A percentile compares a stretch with the other conserved stretches of the same genome.
Conservation (phyloP, 2,113 vertebrate species). For the Hiodon alosoides region DNA sequence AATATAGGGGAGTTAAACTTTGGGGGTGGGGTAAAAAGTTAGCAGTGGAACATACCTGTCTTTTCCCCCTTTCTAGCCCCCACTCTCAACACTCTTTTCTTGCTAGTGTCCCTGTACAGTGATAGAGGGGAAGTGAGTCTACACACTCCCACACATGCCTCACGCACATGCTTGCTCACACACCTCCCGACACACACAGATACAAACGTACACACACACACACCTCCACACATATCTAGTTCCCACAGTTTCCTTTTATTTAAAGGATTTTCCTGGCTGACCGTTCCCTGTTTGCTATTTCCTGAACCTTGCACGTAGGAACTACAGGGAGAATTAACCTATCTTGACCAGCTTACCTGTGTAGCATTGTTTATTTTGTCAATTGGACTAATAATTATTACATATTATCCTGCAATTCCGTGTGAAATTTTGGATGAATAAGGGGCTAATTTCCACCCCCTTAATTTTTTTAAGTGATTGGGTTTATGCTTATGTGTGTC, state of each 20-base stretch:
- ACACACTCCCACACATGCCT: neutral
- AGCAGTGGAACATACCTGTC: neutral
- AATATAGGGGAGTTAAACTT: neutral
- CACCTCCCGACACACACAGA: slow-evolving; percentile 7
- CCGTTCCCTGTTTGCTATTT: too few species aligned
- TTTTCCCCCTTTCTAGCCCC: neutral
- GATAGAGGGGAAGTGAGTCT: slow-evolving; percentile 11
- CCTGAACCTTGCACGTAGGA: neutral
- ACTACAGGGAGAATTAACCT: neutral
- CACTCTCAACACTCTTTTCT: slow-evolving; percentile 7
- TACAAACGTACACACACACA: slow-evolving; percentile 7
- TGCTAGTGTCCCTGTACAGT: slow-evolving; percentile 41
- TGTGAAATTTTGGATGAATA: neutral
- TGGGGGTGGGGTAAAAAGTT: too few species aligned
- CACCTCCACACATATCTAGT: neutral
- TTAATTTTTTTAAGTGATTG: too few species aligned
- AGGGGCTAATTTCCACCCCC: too few species aligned
- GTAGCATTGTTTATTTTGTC: neutral
- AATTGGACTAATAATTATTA: neutral
- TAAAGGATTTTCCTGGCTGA: too few species aligned
- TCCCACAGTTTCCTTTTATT: too few species aligned
- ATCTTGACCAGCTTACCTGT: neutral
- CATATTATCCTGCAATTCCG: neutral
- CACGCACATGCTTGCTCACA: neutral
- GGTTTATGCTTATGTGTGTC: too few species aligned